phyloP scores from a whole-genome alignment of 2,797 vertebrate species.

The Rhabdophis nuchalis region DNA sequence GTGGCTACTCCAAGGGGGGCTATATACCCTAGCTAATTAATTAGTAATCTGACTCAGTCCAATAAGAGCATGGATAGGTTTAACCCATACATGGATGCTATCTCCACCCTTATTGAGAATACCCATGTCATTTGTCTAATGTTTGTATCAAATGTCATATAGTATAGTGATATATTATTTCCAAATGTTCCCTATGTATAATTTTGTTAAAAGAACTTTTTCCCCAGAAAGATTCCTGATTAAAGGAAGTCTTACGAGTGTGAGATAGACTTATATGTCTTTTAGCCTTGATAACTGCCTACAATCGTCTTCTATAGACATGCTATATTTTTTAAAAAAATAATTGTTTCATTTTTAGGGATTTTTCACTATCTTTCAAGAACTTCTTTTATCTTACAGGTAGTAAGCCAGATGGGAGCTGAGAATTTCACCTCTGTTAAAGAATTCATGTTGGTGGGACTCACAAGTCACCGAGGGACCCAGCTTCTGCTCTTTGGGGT shows the following conservation, averaged over 20 bases:
- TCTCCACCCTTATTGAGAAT: no score
- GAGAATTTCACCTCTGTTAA: not conserved
- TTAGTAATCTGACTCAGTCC: no score
- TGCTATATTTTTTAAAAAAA: not conserved
- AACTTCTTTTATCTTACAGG: not conserved
- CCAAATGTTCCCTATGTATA: not conserved
- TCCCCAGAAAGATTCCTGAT: not conserved
- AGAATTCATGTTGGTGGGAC: not conserved
- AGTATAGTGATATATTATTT: not conserved
- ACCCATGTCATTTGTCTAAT: not conserved
- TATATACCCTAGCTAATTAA: no score
- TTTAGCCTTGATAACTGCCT: not conserved
- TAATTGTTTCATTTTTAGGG: not conserved
- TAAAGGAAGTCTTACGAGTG: not conserved
- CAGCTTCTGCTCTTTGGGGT: not conserved
- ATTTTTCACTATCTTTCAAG: not conserved
- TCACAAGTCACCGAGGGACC: not conserved
- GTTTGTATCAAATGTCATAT: not conserved
- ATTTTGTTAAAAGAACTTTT: not conserved
- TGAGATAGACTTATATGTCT: not conserved
- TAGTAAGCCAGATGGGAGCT: not conserved
- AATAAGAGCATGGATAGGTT: no score
- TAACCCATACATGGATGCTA: no score
- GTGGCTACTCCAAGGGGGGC: no score
- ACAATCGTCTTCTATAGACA: not conserved